phyloP scores from a whole-genome alignment of 2,888 invertebrate genomes.

The Drosophila mulleri region DNA sequence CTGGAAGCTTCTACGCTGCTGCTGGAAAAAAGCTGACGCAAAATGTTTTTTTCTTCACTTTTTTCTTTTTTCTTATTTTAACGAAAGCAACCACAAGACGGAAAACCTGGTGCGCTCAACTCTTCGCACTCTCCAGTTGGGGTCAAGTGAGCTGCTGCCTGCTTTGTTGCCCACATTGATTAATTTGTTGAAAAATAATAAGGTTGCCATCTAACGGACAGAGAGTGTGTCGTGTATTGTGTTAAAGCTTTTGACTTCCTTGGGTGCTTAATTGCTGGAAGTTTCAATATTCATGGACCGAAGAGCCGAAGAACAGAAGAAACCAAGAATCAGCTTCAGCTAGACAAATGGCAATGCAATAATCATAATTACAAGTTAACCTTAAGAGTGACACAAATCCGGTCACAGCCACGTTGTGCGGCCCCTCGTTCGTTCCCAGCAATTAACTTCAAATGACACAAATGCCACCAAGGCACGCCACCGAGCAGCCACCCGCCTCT shows the following conservation, averaged over 20 bases:
- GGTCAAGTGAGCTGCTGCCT: slow-evolving; percentile 4
- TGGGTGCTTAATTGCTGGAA: slow-evolving; percentile 32
- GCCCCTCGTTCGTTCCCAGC: slow-evolving; percentile 74
- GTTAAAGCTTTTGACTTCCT: slow-evolving; percentile 54
- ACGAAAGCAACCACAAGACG: slow-evolving; percentile 39
- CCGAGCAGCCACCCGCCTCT: slow-evolving; percentile 46
- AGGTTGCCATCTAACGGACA: slow-evolving; percentile 50
- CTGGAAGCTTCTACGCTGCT: slow-evolving; percentile 50
- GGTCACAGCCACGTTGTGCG: slow-evolving; percentile 39
- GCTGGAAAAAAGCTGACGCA: slow-evolving; percentile 59
- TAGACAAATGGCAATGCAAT: slow-evolving; percentile 58
- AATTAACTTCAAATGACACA: slow-evolving; percentile 80
- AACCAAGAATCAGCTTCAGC: slow-evolving; percentile 54
- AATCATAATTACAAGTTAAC: slow-evolving; percentile 80
- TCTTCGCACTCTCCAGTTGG: slow-evolving; percentile 29
- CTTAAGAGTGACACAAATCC: slow-evolving; percentile 80
- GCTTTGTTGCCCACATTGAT: slow-evolving; percentile 14
- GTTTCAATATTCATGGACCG: slow-evolving; percentile 23
- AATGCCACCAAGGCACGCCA: slow-evolving; percentile 79
- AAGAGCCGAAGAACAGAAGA: slow-evolving; percentile 13
- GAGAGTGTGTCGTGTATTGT: slow-evolving; percentile 32
- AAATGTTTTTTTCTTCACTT: slow-evolving; percentile 22
- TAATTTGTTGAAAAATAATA: slow-evolving; percentile 28
- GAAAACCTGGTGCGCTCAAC: slow-evolving; percentile 40
- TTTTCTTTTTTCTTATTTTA: slow-evolving; percentile 11